A percentile compares a stretch with the other conserved stretches of the same genome.
phyloP scores from a whole-genome alignment of 2,888 invertebrate species.

The Pteria penguin region DNA sequence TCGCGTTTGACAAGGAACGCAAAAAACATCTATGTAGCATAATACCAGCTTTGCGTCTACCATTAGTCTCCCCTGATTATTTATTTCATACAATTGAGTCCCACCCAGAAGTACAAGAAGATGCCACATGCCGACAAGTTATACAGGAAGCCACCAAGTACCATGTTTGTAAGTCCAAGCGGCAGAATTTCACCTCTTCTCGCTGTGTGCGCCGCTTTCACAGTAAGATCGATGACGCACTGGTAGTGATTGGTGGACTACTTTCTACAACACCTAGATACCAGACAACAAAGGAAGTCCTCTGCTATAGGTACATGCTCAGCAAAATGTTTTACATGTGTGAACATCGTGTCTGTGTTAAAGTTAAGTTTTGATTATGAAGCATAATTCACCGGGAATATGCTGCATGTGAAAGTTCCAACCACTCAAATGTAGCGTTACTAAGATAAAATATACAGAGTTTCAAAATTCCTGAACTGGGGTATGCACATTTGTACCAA shows the following conservation, averaged over 20 bases:
- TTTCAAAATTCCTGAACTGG: too few species aligned
- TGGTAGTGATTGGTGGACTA: conserved; percentile 66
- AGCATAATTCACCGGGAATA: too few species aligned
- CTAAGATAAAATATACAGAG: too few species aligned
- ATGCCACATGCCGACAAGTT: conserved; percentile 45
- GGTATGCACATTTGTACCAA: too few species aligned
- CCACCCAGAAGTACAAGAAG: conserved; percentile 47
- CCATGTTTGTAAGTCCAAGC: conserved; percentile 62
- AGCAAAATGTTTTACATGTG: too few species aligned
- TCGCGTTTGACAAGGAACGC: conserved; percentile 83
- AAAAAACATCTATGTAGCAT: conserved; percentile 81
- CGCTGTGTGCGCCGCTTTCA: conserved; percentile 56
- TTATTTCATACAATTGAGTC: conserved; percentile 60
- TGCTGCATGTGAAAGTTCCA: too few species aligned
- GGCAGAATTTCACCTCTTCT: conserved; percentile 57
- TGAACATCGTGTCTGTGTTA: too few species aligned
- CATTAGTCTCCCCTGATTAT: conserved; percentile 67
- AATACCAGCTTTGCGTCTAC: conserved; percentile 67
- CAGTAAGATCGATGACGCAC: conserved; percentile 61
- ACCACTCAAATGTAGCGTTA: too few species aligned
- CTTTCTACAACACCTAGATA: conserved; percentile 63
- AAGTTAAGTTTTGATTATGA: too few species aligned
- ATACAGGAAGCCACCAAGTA: conserved; percentile 65
- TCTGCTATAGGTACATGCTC: conserved; percentile 59
- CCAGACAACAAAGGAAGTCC: conserved; percentile 66